These are phyloP conservation scores for Diploscapter pachys DNA, from an alignment of 1,140 invertebrate species.

Conservation along the genomic window DNA sequence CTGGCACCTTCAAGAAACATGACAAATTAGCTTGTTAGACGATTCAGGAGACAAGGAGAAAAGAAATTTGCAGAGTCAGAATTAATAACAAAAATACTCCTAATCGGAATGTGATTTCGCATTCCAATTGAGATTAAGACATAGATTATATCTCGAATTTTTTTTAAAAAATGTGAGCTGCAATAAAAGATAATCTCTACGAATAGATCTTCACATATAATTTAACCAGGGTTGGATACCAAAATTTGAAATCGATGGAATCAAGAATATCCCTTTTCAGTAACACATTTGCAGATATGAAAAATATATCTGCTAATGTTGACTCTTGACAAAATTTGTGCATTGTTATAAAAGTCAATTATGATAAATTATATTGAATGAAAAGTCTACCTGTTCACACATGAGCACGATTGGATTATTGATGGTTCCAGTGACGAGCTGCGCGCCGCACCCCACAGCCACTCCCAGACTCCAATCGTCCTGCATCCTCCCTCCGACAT, in stretches of 20 bases:
- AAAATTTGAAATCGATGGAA: too few species aligned
- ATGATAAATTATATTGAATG: constrained; percentile 33
- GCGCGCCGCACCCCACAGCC: constrained; percentile 60
- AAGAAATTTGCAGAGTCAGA: too few species aligned
- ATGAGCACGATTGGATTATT: constrained; percentile 64
- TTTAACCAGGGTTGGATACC: too few species aligned
- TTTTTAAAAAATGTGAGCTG: constrained; percentile 24
- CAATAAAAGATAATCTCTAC: too few species aligned
- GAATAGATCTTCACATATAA: too few species aligned
- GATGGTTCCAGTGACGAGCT: constrained; percentile 61
- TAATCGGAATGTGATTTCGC: too few species aligned
- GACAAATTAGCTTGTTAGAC: too few species aligned
- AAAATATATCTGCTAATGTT: background rate
- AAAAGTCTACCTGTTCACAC: constrained; percentile 59
- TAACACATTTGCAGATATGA: background rate
- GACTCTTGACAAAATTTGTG: background rate
- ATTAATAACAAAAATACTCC: too few species aligned
- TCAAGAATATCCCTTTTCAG: too few species aligned
- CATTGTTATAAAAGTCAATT: constrained; percentile 6
- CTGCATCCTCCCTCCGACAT: constrained; percentile 62
- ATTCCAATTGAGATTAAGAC: too few species aligned
- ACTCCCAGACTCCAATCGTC: constrained; percentile 58
- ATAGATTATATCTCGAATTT: too few species aligned
- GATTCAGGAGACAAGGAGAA: too few species aligned
- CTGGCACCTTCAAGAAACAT: constrained; percentile 1